phyloP scores from a whole-genome alignment of 2,113 vertebrate species.

The Romanogobio albipinnatus region DNA sequence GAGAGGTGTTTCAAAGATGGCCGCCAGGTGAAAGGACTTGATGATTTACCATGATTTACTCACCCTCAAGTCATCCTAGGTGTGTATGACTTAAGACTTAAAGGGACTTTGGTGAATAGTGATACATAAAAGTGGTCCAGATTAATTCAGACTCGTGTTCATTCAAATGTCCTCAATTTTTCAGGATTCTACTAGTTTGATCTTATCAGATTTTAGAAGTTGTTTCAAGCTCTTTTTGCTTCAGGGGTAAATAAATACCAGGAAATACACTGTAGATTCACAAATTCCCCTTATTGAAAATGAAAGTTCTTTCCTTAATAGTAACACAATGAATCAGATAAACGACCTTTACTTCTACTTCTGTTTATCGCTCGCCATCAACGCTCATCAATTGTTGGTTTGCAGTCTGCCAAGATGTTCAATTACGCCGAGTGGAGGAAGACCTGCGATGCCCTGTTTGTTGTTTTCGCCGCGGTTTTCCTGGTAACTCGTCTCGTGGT shows the following conservation, averaged over 20 bases:
- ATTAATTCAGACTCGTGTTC: background rate
- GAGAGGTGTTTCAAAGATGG: too few species aligned
- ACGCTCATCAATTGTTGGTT: background rate
- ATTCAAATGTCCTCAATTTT: background rate
- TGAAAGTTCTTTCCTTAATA: background rate
- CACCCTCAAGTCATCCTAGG: too few species aligned
- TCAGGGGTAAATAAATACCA: background rate
- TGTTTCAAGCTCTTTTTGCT: background rate
- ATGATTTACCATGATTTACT: too few species aligned
- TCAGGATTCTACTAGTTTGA: background rate
- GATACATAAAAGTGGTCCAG: too few species aligned
- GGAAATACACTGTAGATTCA: background rate
- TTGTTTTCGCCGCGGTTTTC: slow-evolving; percentile 83
- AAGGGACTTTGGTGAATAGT: too few species aligned
- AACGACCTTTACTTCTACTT: background rate
- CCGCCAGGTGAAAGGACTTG: too few species aligned
- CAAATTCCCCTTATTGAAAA: background rate
- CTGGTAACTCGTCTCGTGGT: slow-evolving; percentile 82
- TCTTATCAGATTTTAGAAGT: background rate
- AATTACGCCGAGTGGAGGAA: slow-evolving; percentile 85
- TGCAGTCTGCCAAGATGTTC: slow-evolving; percentile 86
- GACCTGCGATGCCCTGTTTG: slow-evolving; percentile 81
- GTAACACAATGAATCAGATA: background rate
- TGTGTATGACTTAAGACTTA: too few species aligned
- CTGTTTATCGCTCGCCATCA: too few species aligned